Percentiles rank a stretch among this genome's conserved stretches.
Evolutionary conservation across 1,140 invertebrate genomes (phyloP).

Genomic region (Caenorhabditis brenneri): DNA sequence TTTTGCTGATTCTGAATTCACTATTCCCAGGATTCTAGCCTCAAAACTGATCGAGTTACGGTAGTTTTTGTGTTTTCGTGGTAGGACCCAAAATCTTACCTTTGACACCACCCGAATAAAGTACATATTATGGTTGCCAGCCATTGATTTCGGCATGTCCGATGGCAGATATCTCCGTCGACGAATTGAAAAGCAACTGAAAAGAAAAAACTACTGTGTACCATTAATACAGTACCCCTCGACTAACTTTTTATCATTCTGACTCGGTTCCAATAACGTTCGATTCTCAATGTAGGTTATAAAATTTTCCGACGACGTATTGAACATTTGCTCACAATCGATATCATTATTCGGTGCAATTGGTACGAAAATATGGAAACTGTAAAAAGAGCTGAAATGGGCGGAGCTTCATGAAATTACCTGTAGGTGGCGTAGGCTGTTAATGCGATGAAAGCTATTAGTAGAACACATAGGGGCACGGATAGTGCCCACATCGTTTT

Average conservation of each 20-base stretch:
- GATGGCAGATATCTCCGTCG: not conserved
- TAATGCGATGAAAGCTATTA: not conserved
- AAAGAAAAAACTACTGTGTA: not conserved
- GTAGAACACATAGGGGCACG: not conserved
- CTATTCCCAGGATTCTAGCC: no score
- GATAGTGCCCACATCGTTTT: conserved; percentile 13
- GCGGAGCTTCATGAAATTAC: no score
- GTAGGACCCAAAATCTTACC: no score
- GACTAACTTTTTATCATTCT: not conserved
- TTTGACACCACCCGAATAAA: conserved; percentile 12
- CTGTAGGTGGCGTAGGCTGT: conserved; percentile 14
- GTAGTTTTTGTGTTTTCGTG: no score
- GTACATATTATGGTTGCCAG: not conserved
- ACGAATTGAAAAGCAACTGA: conserved; percentile 16
- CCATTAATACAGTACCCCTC: not conserved
- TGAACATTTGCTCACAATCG: conserved; percentile 11
- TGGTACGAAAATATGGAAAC: conserved; percentile 8
- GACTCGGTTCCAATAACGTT: not conserved
- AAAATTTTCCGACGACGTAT: not conserved
- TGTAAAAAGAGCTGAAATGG: not conserved
- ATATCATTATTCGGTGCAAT: not conserved
- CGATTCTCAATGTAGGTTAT: not conserved
- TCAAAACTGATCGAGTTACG: no score
- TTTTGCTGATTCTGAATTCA: no score
- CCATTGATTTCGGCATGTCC: conserved; percentile 1